phyloP scores from a whole-genome alignment of 2,113 vertebrate genomes.

The Daubentonia madagascariensis region DNA sequence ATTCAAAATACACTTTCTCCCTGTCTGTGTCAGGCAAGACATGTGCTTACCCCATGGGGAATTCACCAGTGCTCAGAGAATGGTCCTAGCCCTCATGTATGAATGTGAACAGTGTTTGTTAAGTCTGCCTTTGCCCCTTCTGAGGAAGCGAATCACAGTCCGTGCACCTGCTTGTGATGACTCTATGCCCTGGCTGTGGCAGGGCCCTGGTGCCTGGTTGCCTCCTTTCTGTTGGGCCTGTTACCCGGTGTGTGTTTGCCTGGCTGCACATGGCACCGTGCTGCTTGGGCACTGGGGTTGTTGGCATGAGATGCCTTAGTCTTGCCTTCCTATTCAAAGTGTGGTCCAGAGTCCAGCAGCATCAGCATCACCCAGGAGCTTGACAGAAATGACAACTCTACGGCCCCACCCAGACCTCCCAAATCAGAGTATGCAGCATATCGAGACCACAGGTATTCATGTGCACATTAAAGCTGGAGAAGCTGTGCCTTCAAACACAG shows the following conservation, averaged over 20 bases:
- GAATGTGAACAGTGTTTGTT: background rate
- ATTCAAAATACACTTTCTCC: background rate
- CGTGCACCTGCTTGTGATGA: background rate
- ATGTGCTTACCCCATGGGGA: background rate
- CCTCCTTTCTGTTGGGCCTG: background rate
- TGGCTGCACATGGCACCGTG: rapidly evolving
- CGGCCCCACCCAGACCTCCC: background rate
- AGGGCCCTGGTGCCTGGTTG: background rate
- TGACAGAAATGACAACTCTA: background rate
- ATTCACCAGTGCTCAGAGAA: background rate
- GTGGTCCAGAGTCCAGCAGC: background rate
- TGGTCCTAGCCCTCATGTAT: background rate
- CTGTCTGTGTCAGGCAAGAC: background rate
- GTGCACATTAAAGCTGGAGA: background rate
- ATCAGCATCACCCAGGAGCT: background rate
- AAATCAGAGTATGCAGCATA: background rate
- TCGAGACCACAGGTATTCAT: background rate
- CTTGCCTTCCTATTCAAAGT: background rate
- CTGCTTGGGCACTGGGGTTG: background rate
- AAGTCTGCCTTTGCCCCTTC: background rate
- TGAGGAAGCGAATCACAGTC: background rate
- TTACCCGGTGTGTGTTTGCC: background rate
- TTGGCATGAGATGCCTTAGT: background rate
- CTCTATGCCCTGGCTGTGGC: too few relatives aligned
- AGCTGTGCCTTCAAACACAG: background rate